Percentiles rank a stretch among this genome's conserved stretches.
These are phyloP conservation scores for Symphodus melops DNA, from an alignment of 2,113 vertebrate genomes.

Conservation along the genomic window DNA sequence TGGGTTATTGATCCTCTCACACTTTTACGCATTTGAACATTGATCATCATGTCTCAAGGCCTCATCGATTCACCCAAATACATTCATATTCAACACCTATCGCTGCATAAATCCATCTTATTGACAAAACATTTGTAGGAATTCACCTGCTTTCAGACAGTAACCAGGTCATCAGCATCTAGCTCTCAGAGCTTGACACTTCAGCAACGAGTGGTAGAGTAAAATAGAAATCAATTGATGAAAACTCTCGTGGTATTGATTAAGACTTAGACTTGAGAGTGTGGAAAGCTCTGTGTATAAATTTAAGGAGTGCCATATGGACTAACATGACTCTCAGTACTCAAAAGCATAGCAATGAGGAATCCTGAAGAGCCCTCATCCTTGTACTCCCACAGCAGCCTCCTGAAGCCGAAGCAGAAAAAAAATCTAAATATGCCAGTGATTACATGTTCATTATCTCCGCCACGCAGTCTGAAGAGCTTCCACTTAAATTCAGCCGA, in stretches of 20 bases:
- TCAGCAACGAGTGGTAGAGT: conserved; percentile 30
- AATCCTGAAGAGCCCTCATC: conserved; percentile 50
- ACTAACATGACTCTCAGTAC: conserved; percentile 17
- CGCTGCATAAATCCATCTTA: conserved; percentile 60
- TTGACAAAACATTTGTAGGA: conserved; percentile 75
- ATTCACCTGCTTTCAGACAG: conserved; percentile 60
- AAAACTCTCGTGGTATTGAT: conserved; percentile 57
- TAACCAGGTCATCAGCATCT: conserved; percentile 63
- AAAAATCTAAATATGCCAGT: conserved; percentile 45
- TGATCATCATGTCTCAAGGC: conserved; percentile 50
- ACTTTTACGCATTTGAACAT: conserved; percentile 62
- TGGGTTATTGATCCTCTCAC: conserved; percentile 53
- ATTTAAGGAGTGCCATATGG: conserved; percentile 28
- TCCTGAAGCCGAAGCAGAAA: conserved; percentile 16
- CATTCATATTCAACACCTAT: conserved; percentile 64
- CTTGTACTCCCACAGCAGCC: conserved; percentile 13
- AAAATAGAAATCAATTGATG: conserved; percentile 64
- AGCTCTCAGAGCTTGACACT: conserved; percentile 54
- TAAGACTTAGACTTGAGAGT: conserved; percentile 25
- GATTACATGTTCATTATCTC: conserved; percentile 63
- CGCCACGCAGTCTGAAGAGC: conserved; percentile 46
- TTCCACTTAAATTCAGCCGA: conserved; percentile 40
- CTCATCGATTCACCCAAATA: conserved; percentile 58
- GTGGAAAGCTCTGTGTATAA: conserved; percentile 43
- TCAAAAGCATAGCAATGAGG: conserved; percentile 24